Evolutionary conservation across 2,113 vertebrate species (phyloP), one percentile per base, ranked within the genome.

Genomic region (Coturnix japonica): DNA sequence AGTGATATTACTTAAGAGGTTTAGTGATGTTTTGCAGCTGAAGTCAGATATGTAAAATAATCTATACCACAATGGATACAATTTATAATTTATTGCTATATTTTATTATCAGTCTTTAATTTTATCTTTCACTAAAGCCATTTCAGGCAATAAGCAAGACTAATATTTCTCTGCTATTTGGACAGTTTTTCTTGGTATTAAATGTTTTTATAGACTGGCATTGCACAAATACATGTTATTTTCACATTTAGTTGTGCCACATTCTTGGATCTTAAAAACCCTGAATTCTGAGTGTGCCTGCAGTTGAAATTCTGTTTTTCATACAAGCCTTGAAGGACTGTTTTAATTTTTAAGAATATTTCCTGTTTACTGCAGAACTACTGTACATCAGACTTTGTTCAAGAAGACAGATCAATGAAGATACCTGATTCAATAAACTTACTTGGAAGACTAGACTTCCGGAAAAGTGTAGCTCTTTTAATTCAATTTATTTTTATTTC

Each of bases 281-380:
- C 21, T 16, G 28, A 9, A 37, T 64, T 91, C 79, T 78, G 16
- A 11, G 11, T 23, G 14, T 60, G 7, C 77, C 71, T 86, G 47
- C 43, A 88, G 30, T 22, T 69, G 79, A 69, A 92, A 69, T 85
- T 67, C 21, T 75, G 1, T 56, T 74, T 31, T 67, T 25, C 20
- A 16, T 31, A 31, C 25, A 28, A 15, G 13, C 22, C 46, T 82
- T 75, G 46, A 87, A 82, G 56, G 61, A 56, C 65, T 63, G 25
- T 66, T 87, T 89, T 59, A 37, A 18, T 37, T 81, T 89, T 77
- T 25, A 41, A 87, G 61, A 67, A 26, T 81, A 49, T 87, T 91
- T 91, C 28, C 49, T 3, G 3, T 72, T 79, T 72, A 4, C 63
- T 69, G 26, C 53, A 56, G 60, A 84, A 64, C 7, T 37, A 70